phyloP scores from a whole-genome alignment of 2,113 vertebrate genomes.

The Falco punctatus region DNA sequence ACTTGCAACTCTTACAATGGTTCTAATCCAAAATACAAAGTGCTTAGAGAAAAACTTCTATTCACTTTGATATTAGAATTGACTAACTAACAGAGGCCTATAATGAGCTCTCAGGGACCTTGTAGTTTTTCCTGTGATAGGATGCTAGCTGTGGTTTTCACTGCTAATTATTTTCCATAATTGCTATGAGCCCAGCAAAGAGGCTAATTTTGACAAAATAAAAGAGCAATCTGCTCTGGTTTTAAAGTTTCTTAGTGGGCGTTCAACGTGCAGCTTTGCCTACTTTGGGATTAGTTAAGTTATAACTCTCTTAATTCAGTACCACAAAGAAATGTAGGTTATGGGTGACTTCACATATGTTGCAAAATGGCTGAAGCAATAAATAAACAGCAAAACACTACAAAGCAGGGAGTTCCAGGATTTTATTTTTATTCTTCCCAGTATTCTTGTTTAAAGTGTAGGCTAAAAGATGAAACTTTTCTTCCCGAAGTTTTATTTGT shows the following conservation, averaged over 20 bases:
- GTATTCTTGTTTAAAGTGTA: neutral
- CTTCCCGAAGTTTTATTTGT: neutral
- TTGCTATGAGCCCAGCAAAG: neutral
- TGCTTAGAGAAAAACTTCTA: neutral
- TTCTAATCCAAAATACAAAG: neutral
- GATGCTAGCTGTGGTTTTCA: neutral
- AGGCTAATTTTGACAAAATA: neutral
- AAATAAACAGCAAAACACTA: neutral
- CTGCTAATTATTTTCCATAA: neutral
- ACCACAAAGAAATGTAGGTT: neutral
- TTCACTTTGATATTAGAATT: too few relatives aligned
- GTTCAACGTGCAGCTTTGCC: neutral
- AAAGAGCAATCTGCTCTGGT: neutral
- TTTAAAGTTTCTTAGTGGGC: neutral
- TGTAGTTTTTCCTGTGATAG: neutral
- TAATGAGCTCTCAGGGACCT: neutral
- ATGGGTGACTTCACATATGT: rapidly evolving
- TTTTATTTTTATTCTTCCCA: neutral
- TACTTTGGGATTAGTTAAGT: neutral
- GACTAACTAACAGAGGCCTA: neutral
- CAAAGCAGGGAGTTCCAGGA: neutral
- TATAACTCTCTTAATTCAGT: neutral
- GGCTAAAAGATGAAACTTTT: neutral
- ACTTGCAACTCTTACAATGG: neutral
- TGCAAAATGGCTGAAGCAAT: neutral